A percentile compares a stretch with the other conserved stretches of the same genome.
phyloP scores from a whole-genome alignment of 2,113 vertebrate genomes.

The Lycaon pictus region DNA sequence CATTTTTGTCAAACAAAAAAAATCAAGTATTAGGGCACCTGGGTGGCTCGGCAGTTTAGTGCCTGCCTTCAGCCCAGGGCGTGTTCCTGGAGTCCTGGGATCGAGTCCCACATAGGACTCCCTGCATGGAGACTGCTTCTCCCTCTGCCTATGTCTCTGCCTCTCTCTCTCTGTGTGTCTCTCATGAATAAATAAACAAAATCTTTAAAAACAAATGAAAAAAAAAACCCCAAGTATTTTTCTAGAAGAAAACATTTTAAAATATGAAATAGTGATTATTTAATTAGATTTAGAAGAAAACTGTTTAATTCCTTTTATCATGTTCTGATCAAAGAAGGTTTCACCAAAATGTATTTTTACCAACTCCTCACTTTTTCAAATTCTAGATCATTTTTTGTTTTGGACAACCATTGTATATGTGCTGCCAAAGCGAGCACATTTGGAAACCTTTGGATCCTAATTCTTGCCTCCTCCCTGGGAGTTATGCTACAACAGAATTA shows the following conservation, averaged over 20 bases:
- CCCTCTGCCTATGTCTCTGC: too few species aligned
- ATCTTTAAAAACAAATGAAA: too few species aligned
- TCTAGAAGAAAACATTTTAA: neutral
- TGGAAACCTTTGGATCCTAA: neutral
- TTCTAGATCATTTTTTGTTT: conserved; percentile 31
- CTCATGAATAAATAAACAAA: too few species aligned
- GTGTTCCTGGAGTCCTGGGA: too few species aligned
- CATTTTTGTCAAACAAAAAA: conserved; percentile 24
- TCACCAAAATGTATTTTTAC: neutral
- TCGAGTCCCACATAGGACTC: too few species aligned
- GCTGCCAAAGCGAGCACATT: neutral
- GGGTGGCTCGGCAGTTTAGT: too few species aligned
- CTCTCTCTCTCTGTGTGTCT: too few species aligned
- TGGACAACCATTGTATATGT: neutral
- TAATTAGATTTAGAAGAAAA: conserved; percentile 13
- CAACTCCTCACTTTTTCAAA: neutral
- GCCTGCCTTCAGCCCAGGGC: too few species aligned
- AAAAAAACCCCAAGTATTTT: neutral
- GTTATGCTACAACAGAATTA: conserved; percentile 28
- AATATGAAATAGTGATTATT: neutral
- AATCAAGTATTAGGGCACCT: too few species aligned
- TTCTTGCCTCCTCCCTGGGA: neutral
- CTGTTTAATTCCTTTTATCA: conserved; percentile 17
- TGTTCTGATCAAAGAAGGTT: neutral
- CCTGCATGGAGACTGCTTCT: too few species aligned